Percentiles rank a stretch among this genome's conserved stretches.
phyloP scores from a whole-genome alignment of 2,888 invertebrate genomes.

The Thyatira batis region DNA sequence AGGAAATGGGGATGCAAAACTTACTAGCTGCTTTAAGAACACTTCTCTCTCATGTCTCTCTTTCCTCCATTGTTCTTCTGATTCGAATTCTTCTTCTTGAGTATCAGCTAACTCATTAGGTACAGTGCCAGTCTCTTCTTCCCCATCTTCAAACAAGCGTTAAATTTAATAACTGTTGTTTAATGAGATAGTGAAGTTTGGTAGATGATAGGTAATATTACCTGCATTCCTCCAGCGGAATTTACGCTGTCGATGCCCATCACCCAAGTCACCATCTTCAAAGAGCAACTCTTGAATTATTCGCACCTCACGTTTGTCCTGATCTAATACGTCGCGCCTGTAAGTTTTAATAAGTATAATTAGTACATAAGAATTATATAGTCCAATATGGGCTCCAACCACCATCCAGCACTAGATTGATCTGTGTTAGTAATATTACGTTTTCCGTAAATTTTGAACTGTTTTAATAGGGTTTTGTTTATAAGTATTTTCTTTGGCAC shows the following conservation, averaged over 20 bases:
- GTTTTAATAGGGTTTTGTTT: no score
- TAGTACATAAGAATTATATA: no score
- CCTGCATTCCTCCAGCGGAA: conserved; percentile 94
- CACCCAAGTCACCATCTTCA: conserved; percentile 94
- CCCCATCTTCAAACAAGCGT: conserved; percentile 52
- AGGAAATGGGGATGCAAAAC: neutral
- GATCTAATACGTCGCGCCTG: conserved; percentile 91
- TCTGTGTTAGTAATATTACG: no score
- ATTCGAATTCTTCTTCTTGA: conserved; percentile 87
- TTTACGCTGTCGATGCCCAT: conserved; percentile 88
- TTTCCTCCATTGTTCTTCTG: conserved; percentile 90
- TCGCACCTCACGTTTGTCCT: conserved; percentile 93
- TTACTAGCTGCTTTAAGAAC: conserved; percentile 85
- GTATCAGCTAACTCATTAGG: conserved; percentile 57
- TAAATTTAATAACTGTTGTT: neutral
- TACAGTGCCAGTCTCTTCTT: conserved; percentile 49
- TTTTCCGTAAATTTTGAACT: no score
- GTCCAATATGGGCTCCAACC: no score
- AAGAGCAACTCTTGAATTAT: conserved; percentile 92
- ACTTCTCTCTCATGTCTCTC: conserved; percentile 91
- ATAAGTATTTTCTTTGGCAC: no score
- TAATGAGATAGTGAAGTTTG: neutral
- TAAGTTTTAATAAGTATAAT: conserved; percentile 13
- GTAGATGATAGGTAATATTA: conserved; percentile 26
- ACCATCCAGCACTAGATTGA: no score